Base-by-base conservation (phyloP, 2,113 vertebrate species). In the Acinonyx jubatus region DNA sequence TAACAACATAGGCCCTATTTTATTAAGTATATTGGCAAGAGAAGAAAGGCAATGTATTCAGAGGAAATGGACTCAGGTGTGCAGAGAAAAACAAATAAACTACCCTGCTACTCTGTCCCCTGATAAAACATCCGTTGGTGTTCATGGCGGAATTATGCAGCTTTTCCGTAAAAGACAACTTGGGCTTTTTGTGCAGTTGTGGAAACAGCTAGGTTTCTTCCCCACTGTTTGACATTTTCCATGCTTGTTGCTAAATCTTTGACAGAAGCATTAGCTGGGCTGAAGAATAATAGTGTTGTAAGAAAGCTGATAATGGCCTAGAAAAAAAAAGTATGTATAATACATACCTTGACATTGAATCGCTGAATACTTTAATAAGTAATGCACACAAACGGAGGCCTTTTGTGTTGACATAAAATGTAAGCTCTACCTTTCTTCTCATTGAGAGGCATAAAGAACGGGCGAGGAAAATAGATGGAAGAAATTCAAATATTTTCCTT, bases 301-400 rank as follows among this genome's bases (percentile, higher is more conserved):
- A 85, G 96, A 94, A 98, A 92, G 95, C 38, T 96, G 93, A 97
- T 97, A 97, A 95, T 95, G 96, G 92, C 14, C 98, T 95, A 89
- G 91, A 48, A 96, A 97, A 98, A 96, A 91, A 82, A 97, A 96
- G 92, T 96, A 84, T 66, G 76, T 91, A 9, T 89, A 97, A 89
- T 96, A 98, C 97, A 98, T 98, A 97, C 98, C 97, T 98, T 97
- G 97, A 98, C 98, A 97, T 73, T 93, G 97, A 98, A 97, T 97
- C 83, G 7, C 95, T 98, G 97, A 98, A 95, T 96, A 95, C 96
- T 98, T 97, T 97, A 98, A 97, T 97, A 97, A 96, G 96, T 96
- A 97, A 96, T 96, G 94, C 96, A 96, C 97, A 98, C 98, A 97
- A 93, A 96, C 48, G 52, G 97, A 96, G 97, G 96, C 97, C 97